Evolutionary conservation across 2,113 vertebrate species (phyloP).

Genomic region (Phyllostomus hastatus): DNA sequence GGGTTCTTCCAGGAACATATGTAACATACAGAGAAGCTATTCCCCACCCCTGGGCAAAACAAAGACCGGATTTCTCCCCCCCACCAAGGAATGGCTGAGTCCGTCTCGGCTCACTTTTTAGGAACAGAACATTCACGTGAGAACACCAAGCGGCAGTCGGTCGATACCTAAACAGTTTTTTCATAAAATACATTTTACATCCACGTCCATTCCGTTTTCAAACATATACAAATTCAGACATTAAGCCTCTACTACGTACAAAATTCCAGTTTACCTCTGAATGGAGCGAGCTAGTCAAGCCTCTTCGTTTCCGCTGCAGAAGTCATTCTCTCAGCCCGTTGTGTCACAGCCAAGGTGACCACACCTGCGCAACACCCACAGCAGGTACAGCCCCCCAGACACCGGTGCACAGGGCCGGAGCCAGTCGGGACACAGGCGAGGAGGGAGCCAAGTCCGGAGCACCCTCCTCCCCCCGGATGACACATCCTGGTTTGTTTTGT

Average conservation of each 20-base stretch:
- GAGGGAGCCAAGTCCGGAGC: not conserved
- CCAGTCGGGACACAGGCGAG: not conserved
- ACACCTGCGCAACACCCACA: constrained; percentile 11
- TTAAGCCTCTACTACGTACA: constrained; percentile 50
- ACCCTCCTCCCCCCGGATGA: not conserved
- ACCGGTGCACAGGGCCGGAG: not conserved
- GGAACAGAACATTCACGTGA: constrained; percentile 34
- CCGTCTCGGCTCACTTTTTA: not conserved
- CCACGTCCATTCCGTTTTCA: constrained; percentile 67
- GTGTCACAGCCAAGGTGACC: constrained; percentile 1
- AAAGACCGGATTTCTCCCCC: constrained; percentile 9
- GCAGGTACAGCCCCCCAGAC: not conserved
- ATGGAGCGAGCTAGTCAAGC: constrained; percentile 13
- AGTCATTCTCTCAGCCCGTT: not conserved
- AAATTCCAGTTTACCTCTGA: constrained; percentile 74
- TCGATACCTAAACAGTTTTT: constrained; percentile 64
- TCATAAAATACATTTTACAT: constrained; percentile 74
- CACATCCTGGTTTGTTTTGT: not conserved
- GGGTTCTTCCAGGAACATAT: not conserved
- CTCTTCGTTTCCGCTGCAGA: not conserved
- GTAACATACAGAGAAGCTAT: not conserved
- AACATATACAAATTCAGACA: constrained; percentile 60
- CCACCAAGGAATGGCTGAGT: not conserved
- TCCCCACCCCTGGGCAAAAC: not conserved
- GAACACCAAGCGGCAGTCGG: constrained; percentile 60